These are phyloP conservation scores for Myiopsitta monachus DNA, from an alignment of 2,113 vertebrate genomes.

Conservation along the genomic window DNA sequence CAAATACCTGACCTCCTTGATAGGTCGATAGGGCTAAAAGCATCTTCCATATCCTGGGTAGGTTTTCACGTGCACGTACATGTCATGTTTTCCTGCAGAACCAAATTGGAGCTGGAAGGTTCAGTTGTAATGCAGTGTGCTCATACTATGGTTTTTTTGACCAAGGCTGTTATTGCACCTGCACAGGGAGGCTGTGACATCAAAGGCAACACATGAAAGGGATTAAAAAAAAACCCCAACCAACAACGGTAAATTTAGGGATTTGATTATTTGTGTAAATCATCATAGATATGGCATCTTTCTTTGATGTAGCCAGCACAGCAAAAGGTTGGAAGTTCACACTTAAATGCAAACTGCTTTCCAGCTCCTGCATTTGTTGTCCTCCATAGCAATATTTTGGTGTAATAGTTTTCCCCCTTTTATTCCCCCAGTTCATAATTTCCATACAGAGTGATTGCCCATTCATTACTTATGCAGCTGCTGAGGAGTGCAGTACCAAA, in stretches of 20 bases:
- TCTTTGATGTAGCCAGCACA: constrained; percentile 58
- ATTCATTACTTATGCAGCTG: neutral
- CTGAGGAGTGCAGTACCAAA: neutral
- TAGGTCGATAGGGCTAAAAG: neutral
- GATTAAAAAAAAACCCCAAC: neutral
- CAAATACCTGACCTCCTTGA: neutral
- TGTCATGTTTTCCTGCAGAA: neutral
- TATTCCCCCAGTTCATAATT: neutral
- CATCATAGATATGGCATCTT: neutral
- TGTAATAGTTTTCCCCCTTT: neutral
- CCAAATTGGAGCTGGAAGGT: neutral
- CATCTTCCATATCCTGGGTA: neutral
- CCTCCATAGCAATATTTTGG: neutral
- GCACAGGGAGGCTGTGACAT: constrained; percentile 11
- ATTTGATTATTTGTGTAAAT: constrained; percentile 63
- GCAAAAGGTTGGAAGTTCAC: constrained; percentile 18
- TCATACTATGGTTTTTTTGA: neutral
- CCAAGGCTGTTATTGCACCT: constrained; percentile 35
- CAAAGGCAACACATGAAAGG: constrained; percentile 60
- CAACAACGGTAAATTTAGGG: neutral
- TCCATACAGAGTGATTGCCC: neutral
- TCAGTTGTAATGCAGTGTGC: neutral
- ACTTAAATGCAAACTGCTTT: neutral
- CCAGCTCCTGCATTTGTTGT: neutral
- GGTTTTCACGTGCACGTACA: neutral